Percentiles rank a stretch among this genome's conserved stretches.
Evolutionary conservation across 2,888 invertebrate genomes (phyloP).

Genomic region (Ashinkailepas kermadecensis): DNA sequence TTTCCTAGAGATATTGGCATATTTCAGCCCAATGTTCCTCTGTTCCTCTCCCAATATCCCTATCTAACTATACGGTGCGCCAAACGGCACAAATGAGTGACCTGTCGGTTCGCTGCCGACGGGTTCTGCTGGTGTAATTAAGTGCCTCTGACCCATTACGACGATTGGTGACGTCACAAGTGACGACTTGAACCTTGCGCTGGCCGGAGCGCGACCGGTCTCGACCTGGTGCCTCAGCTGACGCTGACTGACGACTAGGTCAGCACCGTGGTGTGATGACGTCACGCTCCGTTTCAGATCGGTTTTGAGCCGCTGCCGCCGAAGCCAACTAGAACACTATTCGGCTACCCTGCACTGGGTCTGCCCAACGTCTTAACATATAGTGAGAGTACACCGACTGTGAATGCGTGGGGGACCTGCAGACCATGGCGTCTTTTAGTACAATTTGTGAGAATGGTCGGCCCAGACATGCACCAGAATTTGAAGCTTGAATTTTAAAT

Average conservation of each 20-base stretch:
- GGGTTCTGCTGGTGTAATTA: too few relatives aligned
- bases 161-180: too few relatives aligned
- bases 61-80: too few relatives aligned
- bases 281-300: constrained; percentile 54
- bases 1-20: too few relatives aligned
- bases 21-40: too few relatives aligned
- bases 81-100: too few relatives aligned
- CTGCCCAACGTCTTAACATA: constrained; percentile 87
- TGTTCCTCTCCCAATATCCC: too few relatives aligned
- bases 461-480: too few relatives aligned
- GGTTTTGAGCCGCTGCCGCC: constrained; percentile 84
- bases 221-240: neutral
- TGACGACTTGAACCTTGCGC: neutral
- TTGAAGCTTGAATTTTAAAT: too few relatives aligned
- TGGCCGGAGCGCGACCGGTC: too few relatives aligned
- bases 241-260: neutral
- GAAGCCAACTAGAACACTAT: constrained; percentile 63
- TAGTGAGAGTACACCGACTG: constrained; percentile 46
- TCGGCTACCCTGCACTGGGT: constrained; percentile 70
- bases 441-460: neutral
- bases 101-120: too few relatives aligned
- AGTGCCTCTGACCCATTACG: neutral
- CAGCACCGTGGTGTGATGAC: too few relatives aligned
- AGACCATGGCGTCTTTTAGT: neutral
- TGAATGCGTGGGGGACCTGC: neutral